Evolutionary conservation across 2,797 vertebrate species (phyloP).

Genomic region (Gorsachius magnificus): DNA sequence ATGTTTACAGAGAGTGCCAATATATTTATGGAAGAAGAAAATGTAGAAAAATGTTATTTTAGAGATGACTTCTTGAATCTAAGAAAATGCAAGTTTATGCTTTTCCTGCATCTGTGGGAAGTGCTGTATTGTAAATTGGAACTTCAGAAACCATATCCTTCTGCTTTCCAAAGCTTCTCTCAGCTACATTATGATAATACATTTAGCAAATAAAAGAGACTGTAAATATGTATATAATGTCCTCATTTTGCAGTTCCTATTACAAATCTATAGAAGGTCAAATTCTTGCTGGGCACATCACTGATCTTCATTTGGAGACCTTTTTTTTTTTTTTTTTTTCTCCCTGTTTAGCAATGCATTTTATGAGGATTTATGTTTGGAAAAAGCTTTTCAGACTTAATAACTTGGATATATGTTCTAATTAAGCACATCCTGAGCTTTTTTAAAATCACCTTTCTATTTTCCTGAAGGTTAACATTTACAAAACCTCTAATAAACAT

Average conservation of each 20-base stretch:
- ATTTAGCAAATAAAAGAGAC: background rate
- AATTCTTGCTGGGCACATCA: background rate
- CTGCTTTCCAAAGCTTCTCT: background rate
- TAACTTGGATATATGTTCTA: background rate
- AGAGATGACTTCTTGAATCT: background rate
- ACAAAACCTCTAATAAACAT: background rate
- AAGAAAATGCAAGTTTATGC: background rate
- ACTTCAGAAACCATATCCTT: background rate
- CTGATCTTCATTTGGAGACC: background rate
- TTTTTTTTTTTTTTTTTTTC: background rate
- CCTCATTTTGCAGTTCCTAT: background rate
- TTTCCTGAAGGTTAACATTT: background rate
- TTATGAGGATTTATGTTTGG: background rate
- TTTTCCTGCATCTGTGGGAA: background rate
- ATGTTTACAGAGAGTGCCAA: background rate
- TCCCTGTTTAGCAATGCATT: background rate
- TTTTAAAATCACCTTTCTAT: background rate
- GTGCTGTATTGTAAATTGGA: background rate
- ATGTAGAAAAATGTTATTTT: background rate
- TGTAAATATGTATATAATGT: background rate
- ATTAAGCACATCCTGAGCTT: background rate
- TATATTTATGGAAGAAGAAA: background rate
- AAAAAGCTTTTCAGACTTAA: background rate
- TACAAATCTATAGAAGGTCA: background rate
- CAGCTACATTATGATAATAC: background rate